Conservation (phyloP, 2,888 invertebrate species). For the Perizoma affinitatum region DNA sequence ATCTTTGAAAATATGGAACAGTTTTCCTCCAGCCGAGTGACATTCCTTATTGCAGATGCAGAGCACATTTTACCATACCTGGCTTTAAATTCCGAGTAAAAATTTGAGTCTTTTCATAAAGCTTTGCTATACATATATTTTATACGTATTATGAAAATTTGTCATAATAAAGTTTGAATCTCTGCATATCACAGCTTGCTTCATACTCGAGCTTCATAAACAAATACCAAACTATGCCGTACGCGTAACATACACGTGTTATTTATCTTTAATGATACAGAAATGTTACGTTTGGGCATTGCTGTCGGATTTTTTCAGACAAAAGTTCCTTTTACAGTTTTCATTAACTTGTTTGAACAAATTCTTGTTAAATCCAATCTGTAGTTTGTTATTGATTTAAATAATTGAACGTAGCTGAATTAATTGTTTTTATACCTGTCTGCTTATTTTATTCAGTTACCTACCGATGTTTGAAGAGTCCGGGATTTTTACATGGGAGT, state of each 20-base stretch:
- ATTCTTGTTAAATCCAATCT: too few relatives aligned
- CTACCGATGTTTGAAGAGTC: too few relatives aligned
- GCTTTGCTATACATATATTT: slow-evolving; percentile 10
- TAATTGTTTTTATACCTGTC: too few relatives aligned
- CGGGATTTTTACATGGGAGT: too few relatives aligned
- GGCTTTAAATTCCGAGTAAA: not conserved
- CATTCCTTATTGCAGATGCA: not conserved
- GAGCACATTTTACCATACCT: not conserved
- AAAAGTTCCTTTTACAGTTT: not conserved
- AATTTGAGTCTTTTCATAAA: slow-evolving; percentile 3
- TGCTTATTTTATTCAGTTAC: too few relatives aligned
- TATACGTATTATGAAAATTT: too few relatives aligned
- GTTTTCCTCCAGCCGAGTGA: not conserved
- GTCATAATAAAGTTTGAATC: slow-evolving; percentile 25
- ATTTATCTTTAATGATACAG: slow-evolving; percentile 14
- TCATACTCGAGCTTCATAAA: slow-evolving; percentile 7
- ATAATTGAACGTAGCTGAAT: too few relatives aligned
- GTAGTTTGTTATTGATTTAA: too few relatives aligned
- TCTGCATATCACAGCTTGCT: slow-evolving; percentile 22
- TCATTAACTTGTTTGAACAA: not conserved
- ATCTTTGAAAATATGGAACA: not conserved
- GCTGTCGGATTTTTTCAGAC: slow-evolving; percentile 6
- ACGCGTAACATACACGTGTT: slow-evolving; percentile 26
- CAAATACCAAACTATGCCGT: slow-evolving; percentile 21
- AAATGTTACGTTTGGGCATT: slow-evolving; percentile 25